Percentiles rank a stretch among this genome's conserved stretches.
phyloP scores from a whole-genome alignment of 2,113 vertebrate species.

The Neotoma lepida region DNA sequence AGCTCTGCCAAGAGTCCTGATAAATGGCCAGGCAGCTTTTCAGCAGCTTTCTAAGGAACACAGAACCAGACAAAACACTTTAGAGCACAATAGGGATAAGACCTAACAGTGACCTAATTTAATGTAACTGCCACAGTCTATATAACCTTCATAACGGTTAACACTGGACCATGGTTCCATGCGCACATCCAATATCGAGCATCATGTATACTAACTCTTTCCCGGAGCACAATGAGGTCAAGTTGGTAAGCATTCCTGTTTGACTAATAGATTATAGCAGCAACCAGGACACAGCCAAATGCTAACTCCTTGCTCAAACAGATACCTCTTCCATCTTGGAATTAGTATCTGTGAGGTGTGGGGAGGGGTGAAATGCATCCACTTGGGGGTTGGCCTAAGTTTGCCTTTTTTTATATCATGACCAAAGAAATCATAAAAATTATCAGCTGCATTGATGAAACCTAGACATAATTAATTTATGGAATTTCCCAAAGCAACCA shows the following conservation, averaged over 20 bases:
- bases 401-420: not conserved
- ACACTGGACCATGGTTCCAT: not conserved
- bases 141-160: not conserved
- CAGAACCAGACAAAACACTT: not conserved
- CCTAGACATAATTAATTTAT: not conserved
- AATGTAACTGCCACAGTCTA: not conserved
- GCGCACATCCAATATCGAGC: not conserved
- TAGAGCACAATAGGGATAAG: not conserved
- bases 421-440: slow-evolving; percentile 6
- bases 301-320: not conserved
- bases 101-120: not conserved
- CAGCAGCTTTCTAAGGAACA: slow-evolving; percentile 12
- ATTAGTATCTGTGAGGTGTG: not conserved
- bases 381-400: not conserved
- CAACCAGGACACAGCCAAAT: not conserved
- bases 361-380: not conserved
- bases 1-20: not conserved
- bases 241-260: not conserved
- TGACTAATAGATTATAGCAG: not conserved
- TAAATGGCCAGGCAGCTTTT: not conserved
- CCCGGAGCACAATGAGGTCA: not conserved
- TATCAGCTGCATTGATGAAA: not conserved
- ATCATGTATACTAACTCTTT: not conserved
- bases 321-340: not conserved
- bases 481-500: not conserved